Percentiles rank a stretch among this genome's conserved stretches.
Conservation (phyloP, 2,888 invertebrate species). For the Lepidocyrtinus sp. region DNA sequence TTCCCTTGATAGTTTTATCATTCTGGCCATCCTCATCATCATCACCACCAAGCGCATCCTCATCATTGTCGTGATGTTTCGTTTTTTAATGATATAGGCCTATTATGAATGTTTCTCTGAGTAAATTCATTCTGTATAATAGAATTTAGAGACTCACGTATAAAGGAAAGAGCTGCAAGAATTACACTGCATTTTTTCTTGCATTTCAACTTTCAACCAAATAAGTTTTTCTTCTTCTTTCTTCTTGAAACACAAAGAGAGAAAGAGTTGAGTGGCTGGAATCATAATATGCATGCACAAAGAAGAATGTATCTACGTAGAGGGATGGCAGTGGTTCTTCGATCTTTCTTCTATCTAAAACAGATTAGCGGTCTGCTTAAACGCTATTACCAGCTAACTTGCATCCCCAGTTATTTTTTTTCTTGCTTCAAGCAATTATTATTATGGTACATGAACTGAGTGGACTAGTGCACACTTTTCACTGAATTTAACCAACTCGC, state of each 20-base stretch:
- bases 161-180: slow-evolving; percentile 1
- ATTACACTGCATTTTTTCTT: slow-evolving; percentile 4
- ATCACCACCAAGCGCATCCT: slow-evolving; percentile 8
- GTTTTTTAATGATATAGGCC: slow-evolving; percentile 45
- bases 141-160: slow-evolving; percentile 1
- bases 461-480: slow-evolving; percentile 23
- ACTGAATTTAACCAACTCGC: neutral
- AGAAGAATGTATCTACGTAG: slow-evolving; percentile 22
- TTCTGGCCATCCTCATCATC: slow-evolving; percentile 17
- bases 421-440: slow-evolving; percentile 57
- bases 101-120: slow-evolving; percentile 32
- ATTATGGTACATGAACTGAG: slow-evolving; percentile 17
- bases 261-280: neutral
- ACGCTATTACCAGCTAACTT: slow-evolving; percentile 52
- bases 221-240: neutral
- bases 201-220: neutral
- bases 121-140: slow-evolving; percentile 14
- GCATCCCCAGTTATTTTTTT: slow-evolving; percentile 22
- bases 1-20: slow-evolving; percentile 41
- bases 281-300: neutral
- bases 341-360: slow-evolving; percentile 36
- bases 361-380: slow-evolving; percentile 58
- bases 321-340: neutral
- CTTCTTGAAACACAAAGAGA: slow-evolving; percentile 2
- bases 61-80: slow-evolving; percentile 21